phyloP scores from a whole-genome alignment of 2,797 vertebrate species.

The Melanotaenia trifasciata region DNA sequence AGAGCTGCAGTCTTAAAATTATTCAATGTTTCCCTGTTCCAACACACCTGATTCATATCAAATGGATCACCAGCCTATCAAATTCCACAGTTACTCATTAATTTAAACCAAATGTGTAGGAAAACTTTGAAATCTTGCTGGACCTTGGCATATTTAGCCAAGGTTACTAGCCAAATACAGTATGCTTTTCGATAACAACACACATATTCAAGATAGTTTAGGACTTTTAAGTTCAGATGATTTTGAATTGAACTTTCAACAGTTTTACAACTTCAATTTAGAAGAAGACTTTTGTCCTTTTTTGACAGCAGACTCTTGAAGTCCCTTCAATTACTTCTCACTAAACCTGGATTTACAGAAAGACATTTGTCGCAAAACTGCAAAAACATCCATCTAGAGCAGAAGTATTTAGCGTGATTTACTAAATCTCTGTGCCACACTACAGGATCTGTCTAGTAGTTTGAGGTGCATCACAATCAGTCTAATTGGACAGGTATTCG shows the following conservation, averaged over 20 bases:
- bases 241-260: slow-evolving; percentile 40
- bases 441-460: slow-evolving; percentile 65
- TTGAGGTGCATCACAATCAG: slow-evolving; percentile 78
- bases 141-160: too few species aligned
- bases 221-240: slow-evolving; percentile 40
- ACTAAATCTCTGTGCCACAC: slow-evolving; percentile 72
- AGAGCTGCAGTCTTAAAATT: too few species aligned
- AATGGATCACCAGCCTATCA: too few species aligned
- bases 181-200: slow-evolving; percentile 19
- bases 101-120: too few species aligned
- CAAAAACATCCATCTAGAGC: slow-evolving; percentile 66
- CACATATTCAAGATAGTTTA: slow-evolving; percentile 24
- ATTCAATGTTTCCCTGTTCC: too few species aligned
- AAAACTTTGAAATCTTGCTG: too few species aligned
- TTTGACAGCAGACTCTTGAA: slow-evolving; percentile 66
- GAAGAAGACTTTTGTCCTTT: slow-evolving; percentile 72
- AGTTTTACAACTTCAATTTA: slow-evolving; percentile 57
- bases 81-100: too few species aligned
- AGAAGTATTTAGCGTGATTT: slow-evolving; percentile 68
- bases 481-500: slow-evolving; percentile 84
- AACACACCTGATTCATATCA: too few species aligned
- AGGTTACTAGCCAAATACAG: too few species aligned
- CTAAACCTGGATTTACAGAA: slow-evolving; percentile 80
- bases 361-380: slow-evolving; percentile 76
- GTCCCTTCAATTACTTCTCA: slow-evolving; percentile 75